A percentile compares a stretch with the other conserved stretches of the same genome.
Conservation (phyloP, 2,113 vertebrate species). For the Eubucco bourcierii region DNA sequence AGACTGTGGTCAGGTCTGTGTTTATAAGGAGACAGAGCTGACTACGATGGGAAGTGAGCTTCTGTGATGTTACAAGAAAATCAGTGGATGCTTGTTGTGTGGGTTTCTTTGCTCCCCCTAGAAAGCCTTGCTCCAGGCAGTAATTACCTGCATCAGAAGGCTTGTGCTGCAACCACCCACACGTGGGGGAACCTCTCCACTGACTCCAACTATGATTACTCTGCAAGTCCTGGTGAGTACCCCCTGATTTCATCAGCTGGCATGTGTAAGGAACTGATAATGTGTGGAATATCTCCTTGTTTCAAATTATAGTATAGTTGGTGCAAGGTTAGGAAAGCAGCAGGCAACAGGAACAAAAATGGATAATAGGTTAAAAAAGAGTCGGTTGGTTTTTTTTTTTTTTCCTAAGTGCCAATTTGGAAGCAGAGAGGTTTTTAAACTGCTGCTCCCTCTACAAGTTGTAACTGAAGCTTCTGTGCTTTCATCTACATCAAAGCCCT, state of each 20-base stretch:
- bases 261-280: neutral
- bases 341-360: neutral
- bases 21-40: neutral
- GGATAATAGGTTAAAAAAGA: neutral
- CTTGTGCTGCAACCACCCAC: neutral
- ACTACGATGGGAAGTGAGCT: neutral
- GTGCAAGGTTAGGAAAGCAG: neutral
- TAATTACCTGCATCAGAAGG: neutral
- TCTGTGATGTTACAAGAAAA: neutral
- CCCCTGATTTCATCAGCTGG: neutral
- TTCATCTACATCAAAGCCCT: conserved; percentile 54
- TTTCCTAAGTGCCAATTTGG: neutral
- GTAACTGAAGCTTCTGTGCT: conserved; percentile 24
- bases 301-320: neutral
- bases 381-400: fast-evolving
- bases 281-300: neutral
- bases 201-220: neutral
- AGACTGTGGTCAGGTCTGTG: neutral
- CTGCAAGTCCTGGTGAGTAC: neutral
- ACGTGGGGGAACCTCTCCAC: neutral
- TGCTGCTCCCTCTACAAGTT: neutral
- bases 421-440: conserved; percentile 15
- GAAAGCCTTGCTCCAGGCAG: neutral
- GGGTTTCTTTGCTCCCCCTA: neutral
- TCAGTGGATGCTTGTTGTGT: neutral